A percentile compares a stretch with the other conserved stretches of the same genome.
phyloP scores from a whole-genome alignment of 2,797 vertebrate species.

The Clamator glandarius region DNA sequence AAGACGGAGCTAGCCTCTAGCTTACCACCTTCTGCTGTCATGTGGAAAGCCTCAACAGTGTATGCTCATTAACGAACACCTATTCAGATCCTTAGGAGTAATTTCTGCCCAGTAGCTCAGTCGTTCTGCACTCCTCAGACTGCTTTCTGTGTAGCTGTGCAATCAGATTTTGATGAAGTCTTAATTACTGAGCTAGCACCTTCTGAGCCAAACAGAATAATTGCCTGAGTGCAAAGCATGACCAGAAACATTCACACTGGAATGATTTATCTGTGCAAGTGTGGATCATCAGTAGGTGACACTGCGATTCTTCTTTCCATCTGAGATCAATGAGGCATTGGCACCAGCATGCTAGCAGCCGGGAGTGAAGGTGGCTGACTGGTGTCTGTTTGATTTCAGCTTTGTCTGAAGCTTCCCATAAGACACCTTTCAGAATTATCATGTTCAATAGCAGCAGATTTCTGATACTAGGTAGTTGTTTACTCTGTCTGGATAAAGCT shows the following conservation, averaged over 20 bases:
- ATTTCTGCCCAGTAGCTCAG: background rate
- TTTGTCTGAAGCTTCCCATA: background rate
- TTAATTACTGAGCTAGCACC: background rate
- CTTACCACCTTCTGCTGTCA: background rate
- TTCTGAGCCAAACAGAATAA: background rate
- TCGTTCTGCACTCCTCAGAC: background rate
- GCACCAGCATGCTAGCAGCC: fast-evolving
- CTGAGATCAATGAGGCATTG: background rate
- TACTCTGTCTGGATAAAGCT: background rate
- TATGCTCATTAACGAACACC: background rate
- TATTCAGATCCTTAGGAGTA: background rate
- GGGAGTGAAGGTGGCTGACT: background rate
- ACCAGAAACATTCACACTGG: fast-evolving
- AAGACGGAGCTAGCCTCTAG: background rate
- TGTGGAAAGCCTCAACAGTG: background rate
- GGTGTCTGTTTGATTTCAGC: background rate
- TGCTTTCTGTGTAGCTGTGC: background rate
- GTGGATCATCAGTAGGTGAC: background rate
- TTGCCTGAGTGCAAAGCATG: background rate
- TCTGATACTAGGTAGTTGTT: background rate
- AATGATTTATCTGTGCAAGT: background rate
- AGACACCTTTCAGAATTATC: background rate
- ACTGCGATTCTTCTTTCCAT: background rate
- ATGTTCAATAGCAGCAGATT: background rate
- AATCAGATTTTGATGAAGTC: background rate